Conservation (phyloP, 2,113 vertebrate species). For the Megaleporinus macrocephalus region DNA sequence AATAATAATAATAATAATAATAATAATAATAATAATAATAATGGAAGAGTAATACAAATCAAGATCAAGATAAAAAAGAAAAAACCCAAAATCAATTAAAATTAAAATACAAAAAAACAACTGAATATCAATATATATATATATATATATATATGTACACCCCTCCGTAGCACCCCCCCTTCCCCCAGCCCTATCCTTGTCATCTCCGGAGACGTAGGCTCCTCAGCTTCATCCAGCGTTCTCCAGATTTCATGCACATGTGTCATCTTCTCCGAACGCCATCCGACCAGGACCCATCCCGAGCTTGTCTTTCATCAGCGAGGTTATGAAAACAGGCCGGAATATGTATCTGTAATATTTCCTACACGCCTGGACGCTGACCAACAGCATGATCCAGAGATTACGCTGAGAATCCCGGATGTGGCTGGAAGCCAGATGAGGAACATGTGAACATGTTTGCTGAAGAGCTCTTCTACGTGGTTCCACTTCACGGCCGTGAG, state of each 20-base stretch:
- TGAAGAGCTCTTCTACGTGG: background rate
- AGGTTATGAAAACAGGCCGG: background rate
- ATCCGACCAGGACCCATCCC: background rate
- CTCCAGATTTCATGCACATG: constrained; percentile 10
- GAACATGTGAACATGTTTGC: background rate
- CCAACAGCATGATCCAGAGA: constrained; percentile 7
- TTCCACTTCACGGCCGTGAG: too few species aligned
- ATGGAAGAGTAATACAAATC: too few species aligned
- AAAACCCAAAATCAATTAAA: too few species aligned
- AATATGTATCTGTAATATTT: constrained; percentile 33
- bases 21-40: too few species aligned
- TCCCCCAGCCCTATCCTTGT: too few species aligned
- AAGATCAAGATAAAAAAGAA: too few species aligned
- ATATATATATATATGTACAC: background rate
- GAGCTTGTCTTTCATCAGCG: background rate
- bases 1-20: too few species aligned
- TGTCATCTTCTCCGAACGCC: background rate
- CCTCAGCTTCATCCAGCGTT: background rate
- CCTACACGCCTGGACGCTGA: background rate
- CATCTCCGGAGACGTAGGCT: background rate
- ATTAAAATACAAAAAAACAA: too few species aligned
- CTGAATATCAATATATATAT: too few species aligned
- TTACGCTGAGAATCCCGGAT: constrained; percentile 8
- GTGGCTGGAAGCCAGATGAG: background rate
- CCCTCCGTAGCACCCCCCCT: background rate